A percentile compares a stretch with the other conserved stretches of the same genome.
Conservation (phyloP, 2,888 invertebrate genomes). For the Cylloceria caligata region DNA sequence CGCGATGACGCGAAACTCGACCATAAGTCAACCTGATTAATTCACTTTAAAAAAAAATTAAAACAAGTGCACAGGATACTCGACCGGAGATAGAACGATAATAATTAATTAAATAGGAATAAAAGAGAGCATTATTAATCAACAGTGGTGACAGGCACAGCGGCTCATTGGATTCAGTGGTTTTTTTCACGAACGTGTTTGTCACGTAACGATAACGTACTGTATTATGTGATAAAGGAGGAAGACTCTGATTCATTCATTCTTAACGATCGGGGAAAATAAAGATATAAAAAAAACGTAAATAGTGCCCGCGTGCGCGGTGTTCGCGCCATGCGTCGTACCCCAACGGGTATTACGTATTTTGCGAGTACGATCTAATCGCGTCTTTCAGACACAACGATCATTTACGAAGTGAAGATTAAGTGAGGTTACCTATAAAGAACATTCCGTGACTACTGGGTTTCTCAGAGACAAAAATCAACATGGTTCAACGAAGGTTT, state of each 20-base stretch:
- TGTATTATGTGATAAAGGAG: slow-evolving; percentile 2
- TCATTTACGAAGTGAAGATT: background rate
- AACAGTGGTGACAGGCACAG: background rate
- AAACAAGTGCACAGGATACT: background rate
- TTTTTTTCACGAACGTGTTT: background rate
- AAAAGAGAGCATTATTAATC: background rate
- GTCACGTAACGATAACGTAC: background rate
- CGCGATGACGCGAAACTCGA: background rate
- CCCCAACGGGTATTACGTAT: background rate
- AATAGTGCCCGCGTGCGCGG: slow-evolving; percentile 12
- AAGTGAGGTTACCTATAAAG: background rate
- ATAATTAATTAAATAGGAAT: background rate
- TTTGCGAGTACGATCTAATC: background rate
- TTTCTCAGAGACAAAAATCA: slow-evolving; percentile 12
- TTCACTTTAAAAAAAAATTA: background rate
- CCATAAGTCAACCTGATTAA: background rate
- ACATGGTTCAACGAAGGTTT: slow-evolving; percentile 50
- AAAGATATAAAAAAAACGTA: background rate
- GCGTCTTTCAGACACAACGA: background rate
- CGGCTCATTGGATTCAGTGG: slow-evolving; percentile 7
- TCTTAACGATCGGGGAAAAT: background rate
- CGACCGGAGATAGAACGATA: background rate
- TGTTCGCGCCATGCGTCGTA: background rate
- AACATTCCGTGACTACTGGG: slow-evolving; percentile 6
- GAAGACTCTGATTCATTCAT: slow-evolving; percentile 10